A percentile compares a stretch with the other conserved stretches of the same genome.
Conservation (phyloP, 2,797 vertebrate genomes). For the Podargus strigoides region DNA sequence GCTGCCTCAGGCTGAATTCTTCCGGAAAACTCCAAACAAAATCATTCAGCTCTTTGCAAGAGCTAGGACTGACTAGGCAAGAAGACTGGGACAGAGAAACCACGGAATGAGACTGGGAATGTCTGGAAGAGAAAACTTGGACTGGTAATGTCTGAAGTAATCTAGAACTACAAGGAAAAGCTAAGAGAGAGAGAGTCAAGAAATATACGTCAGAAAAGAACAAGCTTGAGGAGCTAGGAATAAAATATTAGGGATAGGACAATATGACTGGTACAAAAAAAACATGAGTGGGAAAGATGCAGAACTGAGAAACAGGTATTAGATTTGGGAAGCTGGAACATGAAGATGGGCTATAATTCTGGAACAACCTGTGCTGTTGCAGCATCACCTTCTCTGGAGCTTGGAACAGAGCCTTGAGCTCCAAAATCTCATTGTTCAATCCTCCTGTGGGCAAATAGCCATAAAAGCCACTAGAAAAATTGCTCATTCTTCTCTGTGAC, state of each 20-base stretch:
- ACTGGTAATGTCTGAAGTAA: not conserved
- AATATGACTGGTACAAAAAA: not conserved
- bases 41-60: not conserved
- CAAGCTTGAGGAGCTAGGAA: not conserved
- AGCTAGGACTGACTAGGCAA: not conserved
- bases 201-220: not conserved
- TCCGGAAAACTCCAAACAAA: conserved; percentile 34
- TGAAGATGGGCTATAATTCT: not conserved
- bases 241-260: not conserved
- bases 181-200: not conserved
- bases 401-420: not conserved
- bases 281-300: not conserved
- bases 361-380: no score
- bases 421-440: not conserved
- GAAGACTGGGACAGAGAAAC: not conserved
- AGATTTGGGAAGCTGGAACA: not conserved
- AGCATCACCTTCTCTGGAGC: not conserved
- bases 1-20: conserved; percentile 14
- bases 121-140: not conserved
- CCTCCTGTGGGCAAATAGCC: not conserved
- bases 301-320: not conserved
- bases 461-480: not conserved
- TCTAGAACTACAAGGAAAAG: not conserved
- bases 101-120: not conserved
- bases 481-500: not conserved